These are phyloP conservation scores for Coelinius sp. DNA, from an alignment of 2,888 invertebrate genomes.

Conservation along the genomic window DNA sequence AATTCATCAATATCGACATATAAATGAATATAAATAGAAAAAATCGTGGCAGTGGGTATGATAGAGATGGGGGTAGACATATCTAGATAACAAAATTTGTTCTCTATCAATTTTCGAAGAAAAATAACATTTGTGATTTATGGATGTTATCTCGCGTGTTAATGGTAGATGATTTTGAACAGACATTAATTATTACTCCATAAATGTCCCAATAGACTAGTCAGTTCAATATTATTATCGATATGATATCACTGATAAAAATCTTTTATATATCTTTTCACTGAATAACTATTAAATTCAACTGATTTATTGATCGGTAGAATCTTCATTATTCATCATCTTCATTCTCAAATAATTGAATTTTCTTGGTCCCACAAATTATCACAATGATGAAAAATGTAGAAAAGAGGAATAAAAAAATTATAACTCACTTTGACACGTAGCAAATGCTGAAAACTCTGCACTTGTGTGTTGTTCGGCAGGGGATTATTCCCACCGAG, in stretches of 20 bases:
- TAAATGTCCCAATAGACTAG: not conserved
- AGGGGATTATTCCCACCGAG: slow-evolving; percentile 76
- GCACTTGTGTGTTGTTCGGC: slow-evolving; percentile 73
- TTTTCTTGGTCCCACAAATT: too few relatives aligned
- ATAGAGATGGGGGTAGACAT: not conserved
- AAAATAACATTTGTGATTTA: not conserved
- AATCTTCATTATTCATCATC: too few relatives aligned
- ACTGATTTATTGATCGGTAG: too few relatives aligned
- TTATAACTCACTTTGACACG: slow-evolving; percentile 70
- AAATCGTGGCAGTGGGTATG: not conserved
- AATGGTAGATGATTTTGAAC: slow-evolving; percentile 10
- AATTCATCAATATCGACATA: slow-evolving; percentile 1
- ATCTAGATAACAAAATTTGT: not conserved
- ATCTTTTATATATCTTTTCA: too few relatives aligned
- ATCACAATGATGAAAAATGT: too few relatives aligned
- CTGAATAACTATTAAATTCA: too few relatives aligned
- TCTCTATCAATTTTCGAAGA: not conserved
- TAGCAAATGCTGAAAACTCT: slow-evolving; percentile 71
- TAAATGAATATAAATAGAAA: slow-evolving; percentile 16
- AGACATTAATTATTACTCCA: slow-evolving; percentile 10
- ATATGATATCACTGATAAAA: too few relatives aligned
- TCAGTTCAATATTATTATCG: not conserved
- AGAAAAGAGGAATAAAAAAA: too few relatives aligned
- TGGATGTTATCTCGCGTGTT: slow-evolving; percentile 3
- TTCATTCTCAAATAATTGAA: too few relatives aligned